Conservation (phyloP, 2,113 vertebrate species). For the Dicentrarchus labrax region DNA sequence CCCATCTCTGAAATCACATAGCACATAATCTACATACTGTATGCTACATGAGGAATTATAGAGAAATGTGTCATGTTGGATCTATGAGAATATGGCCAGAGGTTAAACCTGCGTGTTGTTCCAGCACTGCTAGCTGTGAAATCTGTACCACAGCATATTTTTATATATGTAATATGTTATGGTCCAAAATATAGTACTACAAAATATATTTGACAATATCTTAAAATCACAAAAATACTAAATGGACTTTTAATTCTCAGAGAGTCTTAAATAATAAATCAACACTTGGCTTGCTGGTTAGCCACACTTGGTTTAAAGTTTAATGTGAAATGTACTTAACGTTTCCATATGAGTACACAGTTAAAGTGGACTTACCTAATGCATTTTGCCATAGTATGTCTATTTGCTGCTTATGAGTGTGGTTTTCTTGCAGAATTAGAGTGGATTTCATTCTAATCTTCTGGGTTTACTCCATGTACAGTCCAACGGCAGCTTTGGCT, state of each 20-base stretch:
- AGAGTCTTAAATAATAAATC: not conserved
- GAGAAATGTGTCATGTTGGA: conserved; percentile 42
- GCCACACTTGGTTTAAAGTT: not conserved
- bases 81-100: conserved; percentile 36
- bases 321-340: not conserved
- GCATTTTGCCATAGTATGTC: not conserved
- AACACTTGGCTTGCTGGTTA: not conserved
- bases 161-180: not conserved
- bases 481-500: conserved; percentile 45
- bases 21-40: conserved; percentile 41
- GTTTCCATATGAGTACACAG: conserved; percentile 3
- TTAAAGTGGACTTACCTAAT: not conserved
- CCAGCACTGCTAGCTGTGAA: not conserved
- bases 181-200: not conserved
- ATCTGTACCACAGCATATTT: not conserved
- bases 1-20: conserved; percentile 45
- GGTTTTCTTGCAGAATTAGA: conserved; percentile 22
- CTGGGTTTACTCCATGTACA: conserved; percentile 39
- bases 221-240: not conserved
- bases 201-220: not conserved
- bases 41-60: conserved; percentile 32
- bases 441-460: conserved; percentile 49
- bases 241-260: not conserved
- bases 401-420: conserved; percentile 18
- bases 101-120: conserved; percentile 40